Evolutionary conservation across 2,888 invertebrate genomes (phyloP).

Genomic region (Encarsia formosa): DNA sequence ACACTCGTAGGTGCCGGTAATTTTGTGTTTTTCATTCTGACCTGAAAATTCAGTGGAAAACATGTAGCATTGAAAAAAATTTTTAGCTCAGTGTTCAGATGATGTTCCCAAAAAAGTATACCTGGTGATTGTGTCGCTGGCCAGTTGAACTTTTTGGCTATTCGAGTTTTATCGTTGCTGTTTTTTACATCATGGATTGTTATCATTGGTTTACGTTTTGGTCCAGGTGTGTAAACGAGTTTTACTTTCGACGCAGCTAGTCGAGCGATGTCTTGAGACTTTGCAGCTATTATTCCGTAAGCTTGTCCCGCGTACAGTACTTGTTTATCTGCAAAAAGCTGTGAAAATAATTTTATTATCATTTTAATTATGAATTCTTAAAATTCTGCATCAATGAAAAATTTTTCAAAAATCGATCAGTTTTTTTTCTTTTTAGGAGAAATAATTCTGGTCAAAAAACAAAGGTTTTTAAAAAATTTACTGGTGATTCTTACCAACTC

Average conservation of each 20-base stretch:
- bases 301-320: constrained; percentile 71
- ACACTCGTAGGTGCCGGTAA: constrained; percentile 57
- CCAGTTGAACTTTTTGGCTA: neutral
- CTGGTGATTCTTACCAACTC: constrained; percentile 38
- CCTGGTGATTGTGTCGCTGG: neutral
- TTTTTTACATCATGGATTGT: constrained; percentile 40
- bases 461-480: too few relatives aligned
- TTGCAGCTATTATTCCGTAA: constrained; percentile 70
- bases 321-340: constrained; percentile 42
- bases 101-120: neutral
- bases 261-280: constrained; percentile 57
- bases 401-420: too few relatives aligned
- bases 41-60: constrained; percentile 28
- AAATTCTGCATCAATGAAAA: too few relatives aligned
- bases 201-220: constrained; percentile 39
- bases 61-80: neutral
- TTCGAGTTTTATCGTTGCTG: constrained; percentile 34
- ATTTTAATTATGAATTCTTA: too few relatives aligned
- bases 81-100: too few relatives aligned
- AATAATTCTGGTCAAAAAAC: too few relatives aligned
- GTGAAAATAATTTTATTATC: constrained; percentile 1
- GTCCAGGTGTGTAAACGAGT: constrained; percentile 8
- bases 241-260: constrained; percentile 52
- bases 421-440: too few relatives aligned
- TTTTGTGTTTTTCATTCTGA: constrained; percentile 50